A percentile compares a stretch with the other conserved stretches of the same genome.
Evolutionary conservation across 2,113 vertebrate genomes (phyloP).

Genomic region (Mixornis gularis): DNA sequence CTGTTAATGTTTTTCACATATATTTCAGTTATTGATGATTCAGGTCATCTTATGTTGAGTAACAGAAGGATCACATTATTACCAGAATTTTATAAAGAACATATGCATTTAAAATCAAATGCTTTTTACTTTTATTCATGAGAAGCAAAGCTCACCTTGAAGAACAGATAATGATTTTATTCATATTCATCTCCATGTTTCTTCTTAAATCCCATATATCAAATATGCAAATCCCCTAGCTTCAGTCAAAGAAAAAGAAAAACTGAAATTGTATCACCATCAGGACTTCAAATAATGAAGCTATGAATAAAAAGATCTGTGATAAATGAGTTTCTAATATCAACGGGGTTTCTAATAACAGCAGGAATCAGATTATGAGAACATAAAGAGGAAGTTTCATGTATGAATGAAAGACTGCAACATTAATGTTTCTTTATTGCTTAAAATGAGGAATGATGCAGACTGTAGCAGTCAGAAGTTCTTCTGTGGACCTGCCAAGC

Average conservation of each 20-base stretch:
- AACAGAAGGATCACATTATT: constrained; percentile 24
- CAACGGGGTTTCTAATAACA: not conserved
- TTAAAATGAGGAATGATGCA: constrained; percentile 4
- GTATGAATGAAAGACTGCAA: not conserved
- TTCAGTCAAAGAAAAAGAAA: constrained; percentile 28
- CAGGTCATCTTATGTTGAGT: not conserved
- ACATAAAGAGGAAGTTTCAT: not conserved
- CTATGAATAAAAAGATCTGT: constrained; percentile 37
- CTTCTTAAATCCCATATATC: constrained; percentile 28
- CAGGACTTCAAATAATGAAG: constrained; percentile 33
- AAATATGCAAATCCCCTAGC: constrained; percentile 39
- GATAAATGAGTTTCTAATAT: constrained; percentile 46
- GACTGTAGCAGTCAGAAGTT: not conserved
- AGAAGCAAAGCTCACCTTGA: constrained; percentile 45
- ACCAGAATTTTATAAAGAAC: constrained; percentile 5
- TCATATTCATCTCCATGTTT: constrained; percentile 45
- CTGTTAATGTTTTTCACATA: constrained; percentile 24
- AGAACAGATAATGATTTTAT: constrained; percentile 38
- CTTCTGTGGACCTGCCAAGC: not conserved
- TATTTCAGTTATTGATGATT: constrained; percentile 29
- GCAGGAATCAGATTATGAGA: constrained; percentile 19
- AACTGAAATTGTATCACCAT: constrained; percentile 26
- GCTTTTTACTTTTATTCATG: constrained; percentile 1
- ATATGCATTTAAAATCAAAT: not conserved
- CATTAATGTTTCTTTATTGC: not conserved